Evolutionary conservation across 2,113 vertebrate genomes (phyloP), one percentile per base, ranked within the genome.

Genomic region (Nesogale talazaci): DNA sequence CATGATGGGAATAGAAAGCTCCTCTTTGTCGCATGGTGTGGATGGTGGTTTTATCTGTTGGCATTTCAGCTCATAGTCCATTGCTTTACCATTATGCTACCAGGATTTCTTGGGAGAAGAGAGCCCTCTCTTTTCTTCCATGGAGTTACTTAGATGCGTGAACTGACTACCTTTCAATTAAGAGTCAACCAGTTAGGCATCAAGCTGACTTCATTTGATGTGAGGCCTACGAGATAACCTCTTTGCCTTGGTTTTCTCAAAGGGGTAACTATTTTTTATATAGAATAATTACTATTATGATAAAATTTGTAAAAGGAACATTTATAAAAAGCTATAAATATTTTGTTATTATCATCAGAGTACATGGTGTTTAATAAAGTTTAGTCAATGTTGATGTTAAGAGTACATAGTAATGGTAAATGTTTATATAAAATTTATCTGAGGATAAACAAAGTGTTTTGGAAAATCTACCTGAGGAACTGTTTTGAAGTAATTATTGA

Each of bases 401-500:
- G 46, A 52, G 46, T 52, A 52, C 46, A 52, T 52, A 52, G 31
- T 80, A 61, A 67, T 83, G 19, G 40, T 80, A 36, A 86, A 80
- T 83, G 34, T 9, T 80, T 61, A 67, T 79, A 15, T 52, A 80
- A 36, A 10, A 88, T 77, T 36, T 86, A 69, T 80, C 36, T 61
- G 42, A 75, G 42, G 19, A 36, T 42, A 86, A 77, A 46, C n/a
- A 40, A 61, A 70, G 20, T 34, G 8, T 70, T 89, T 61, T 56
- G 20, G 78, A 63, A 16, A 46, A 65, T 70, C 27, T 65, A 82
- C 31, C 52, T 42, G 52, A 87, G 20, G 27, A 70, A 94, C 29
- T 16, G 36, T 46, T 82, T 36, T 83, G 36, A 91, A 34, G 40
- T 40, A 87, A 67, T 89, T 94, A 31, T 79, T 92, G 31, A 34